These are phyloP conservation scores for Carapus acus DNA, from an alignment of 2,797 vertebrate species.

Conservation along the genomic window DNA sequence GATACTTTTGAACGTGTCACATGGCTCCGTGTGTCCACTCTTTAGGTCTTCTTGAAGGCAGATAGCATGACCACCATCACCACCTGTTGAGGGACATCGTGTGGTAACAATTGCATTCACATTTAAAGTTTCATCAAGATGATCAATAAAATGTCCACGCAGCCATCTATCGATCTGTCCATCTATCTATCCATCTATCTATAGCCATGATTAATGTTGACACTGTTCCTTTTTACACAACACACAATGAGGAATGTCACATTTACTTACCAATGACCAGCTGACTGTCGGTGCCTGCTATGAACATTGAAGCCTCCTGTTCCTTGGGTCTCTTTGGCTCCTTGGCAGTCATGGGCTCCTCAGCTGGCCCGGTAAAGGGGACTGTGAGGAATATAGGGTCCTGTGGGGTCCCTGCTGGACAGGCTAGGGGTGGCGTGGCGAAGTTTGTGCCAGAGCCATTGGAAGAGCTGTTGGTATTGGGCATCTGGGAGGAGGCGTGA, in stretches of 20 bases:
- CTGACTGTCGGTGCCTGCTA: constrained; percentile 66
- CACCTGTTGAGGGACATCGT: constrained; percentile 63
- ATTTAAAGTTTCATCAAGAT: no score
- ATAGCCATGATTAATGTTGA: no score
- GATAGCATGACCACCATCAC: constrained; percentile 76
- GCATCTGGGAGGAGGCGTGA: constrained; percentile 34
- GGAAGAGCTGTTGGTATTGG: constrained; percentile 27
- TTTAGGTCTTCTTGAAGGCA: constrained; percentile 69
- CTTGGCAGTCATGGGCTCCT: constrained; percentile 38
- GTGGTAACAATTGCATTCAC: background rate
- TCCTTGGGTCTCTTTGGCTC: constrained; percentile 63
- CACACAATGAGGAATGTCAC: background rate
- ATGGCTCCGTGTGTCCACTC: constrained; percentile 70
- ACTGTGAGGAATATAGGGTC: constrained; percentile 57
- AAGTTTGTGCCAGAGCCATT: constrained; percentile 17
- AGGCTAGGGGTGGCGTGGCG: constrained; percentile 20
- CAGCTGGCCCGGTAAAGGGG: constrained; percentile 45
- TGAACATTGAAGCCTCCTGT: constrained; percentile 74
- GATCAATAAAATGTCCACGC: no score
- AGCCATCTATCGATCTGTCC: no score
- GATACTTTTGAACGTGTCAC: constrained; percentile 81
- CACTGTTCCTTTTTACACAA: background rate
- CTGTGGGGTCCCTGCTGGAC: constrained; percentile 49
- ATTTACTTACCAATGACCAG: constrained; percentile 75
- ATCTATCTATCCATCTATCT: no score